Evolutionary conservation across 53 echinoderm and acorn worm genomes (phyloP).

Genomic region (Mesocentrotus franciscanus): DNA sequence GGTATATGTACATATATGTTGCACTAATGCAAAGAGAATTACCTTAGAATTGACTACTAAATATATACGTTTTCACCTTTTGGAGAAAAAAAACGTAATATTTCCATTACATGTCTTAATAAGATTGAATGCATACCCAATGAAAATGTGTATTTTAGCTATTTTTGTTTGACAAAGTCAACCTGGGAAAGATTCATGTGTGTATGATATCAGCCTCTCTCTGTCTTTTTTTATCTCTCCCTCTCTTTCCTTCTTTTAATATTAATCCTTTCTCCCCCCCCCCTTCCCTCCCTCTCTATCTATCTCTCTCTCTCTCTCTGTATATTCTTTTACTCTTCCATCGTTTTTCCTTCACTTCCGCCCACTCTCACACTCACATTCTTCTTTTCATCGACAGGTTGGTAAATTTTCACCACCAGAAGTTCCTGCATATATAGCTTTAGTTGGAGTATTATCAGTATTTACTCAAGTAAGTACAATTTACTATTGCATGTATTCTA

Average conservation of each 20-base stretch:
- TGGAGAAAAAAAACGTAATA: too few relatives aligned
- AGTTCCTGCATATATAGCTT: constrained; percentile 96
- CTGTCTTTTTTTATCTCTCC: not conserved
- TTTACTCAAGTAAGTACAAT: constrained; percentile 88
- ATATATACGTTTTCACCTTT: too few relatives aligned
- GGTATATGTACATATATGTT: too few relatives aligned
- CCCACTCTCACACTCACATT: not conserved
- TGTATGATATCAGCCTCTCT: too few relatives aligned
- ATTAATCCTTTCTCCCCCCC: not conserved
- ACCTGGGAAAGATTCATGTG: too few relatives aligned
- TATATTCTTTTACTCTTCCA: not conserved
- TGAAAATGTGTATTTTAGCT: too few relatives aligned
- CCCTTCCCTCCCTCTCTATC: not conserved
- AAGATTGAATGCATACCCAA: too few relatives aligned
- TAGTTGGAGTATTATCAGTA: constrained; percentile 97
- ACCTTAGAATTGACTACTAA: not conserved
- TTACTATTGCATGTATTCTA: too few relatives aligned
- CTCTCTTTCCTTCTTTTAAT: not conserved
- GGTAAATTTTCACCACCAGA: constrained; percentile 83
- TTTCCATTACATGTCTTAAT: too few relatives aligned
- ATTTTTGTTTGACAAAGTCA: too few relatives aligned
- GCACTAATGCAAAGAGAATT: not conserved
- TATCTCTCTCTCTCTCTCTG: not conserved
- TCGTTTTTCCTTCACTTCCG: not conserved
- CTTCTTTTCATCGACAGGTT: constrained; percentile 71